Base-by-base conservation (phyloP, 2,888 invertebrate species). In the Odontocolon sp. region DNA sequence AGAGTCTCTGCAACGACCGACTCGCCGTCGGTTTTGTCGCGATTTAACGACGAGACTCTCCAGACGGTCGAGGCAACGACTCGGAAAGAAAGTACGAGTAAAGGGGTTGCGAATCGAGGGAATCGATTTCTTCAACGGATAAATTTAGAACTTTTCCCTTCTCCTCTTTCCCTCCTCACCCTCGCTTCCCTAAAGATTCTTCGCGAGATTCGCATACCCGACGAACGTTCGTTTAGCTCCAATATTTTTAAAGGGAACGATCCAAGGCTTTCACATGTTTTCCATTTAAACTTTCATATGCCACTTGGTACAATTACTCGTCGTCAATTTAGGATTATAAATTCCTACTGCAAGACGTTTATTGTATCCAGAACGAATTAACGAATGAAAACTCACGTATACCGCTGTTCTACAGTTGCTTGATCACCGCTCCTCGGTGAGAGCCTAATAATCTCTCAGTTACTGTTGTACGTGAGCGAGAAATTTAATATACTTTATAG, bases 131-230 rank as follows among this genome's bases (percentile, higher is more conserved):
- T 66, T 47, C 67, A 57, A 23, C 68, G 73, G 21, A 59, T 85
- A 84, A 84, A 84, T 80, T 86, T 86, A 86, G 84, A 86, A 79
- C 38, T 67, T 33, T 16, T 16, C 16, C 54, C 38, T 36, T 40
- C 69, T 3, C 33, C 36, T 8, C 14, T 0, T 36, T 5, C 18
- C 42, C 40, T 18, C 9, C n/a, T n/a, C n/a, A n/a, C n/a, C n/a
- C n/a, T n/a, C n/a, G n/a, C n/a, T n/a, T n/a, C 21, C 45, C 18
- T 9, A 3, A 9, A 63, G 23, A 61, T 61, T 33, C 54, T 14
- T 47, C 18, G n/a, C 26, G 47, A 42, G 54, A 45, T 56, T 45
- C 14, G 14, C 11, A 28, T 2, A 54, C 8, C 36, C 9, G 9
- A 36, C 36, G 4, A 36, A 8, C 9, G 36, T 36, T 36, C 9